phyloP scores from a whole-genome alignment of 2,888 invertebrate species.

The Hoplodrina blanda region DNA sequence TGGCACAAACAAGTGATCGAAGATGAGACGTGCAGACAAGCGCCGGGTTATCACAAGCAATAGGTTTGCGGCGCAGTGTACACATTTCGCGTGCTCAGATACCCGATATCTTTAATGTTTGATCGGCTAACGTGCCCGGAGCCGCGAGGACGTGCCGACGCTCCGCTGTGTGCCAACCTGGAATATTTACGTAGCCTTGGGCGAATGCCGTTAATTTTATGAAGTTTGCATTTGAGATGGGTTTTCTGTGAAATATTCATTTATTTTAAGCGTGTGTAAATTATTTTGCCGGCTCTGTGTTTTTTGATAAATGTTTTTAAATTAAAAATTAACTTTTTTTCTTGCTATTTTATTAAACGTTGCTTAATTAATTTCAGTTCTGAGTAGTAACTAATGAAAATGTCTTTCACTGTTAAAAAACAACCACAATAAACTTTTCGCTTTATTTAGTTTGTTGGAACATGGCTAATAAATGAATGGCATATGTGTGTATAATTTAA shows the following conservation, averaged over 20 bases:
- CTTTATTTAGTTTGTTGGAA: background rate
- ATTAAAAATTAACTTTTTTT: conserved; percentile 8
- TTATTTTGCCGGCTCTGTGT: conserved; percentile 17
- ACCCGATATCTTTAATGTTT: conserved; percentile 56
- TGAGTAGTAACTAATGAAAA: background rate
- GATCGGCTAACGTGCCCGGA: conserved; percentile 48
- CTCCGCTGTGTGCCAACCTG: conserved; percentile 15
- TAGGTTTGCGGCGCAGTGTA: conserved; percentile 41
- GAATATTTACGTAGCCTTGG: conserved; percentile 27
- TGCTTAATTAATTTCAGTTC: background rate
- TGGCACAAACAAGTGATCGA: conserved; percentile 28
- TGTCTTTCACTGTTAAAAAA: background rate
- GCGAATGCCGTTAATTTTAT: conserved; percentile 39
- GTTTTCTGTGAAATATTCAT: conserved; percentile 31
- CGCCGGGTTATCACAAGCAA: conserved; percentile 37
- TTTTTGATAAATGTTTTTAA: conserved; percentile 15
- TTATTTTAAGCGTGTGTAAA: conserved; percentile 18
- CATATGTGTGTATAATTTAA: conserved; percentile 13
- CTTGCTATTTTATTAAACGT: conserved; percentile 6
- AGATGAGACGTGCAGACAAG: conserved; percentile 42
- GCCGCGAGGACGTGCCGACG: conserved; percentile 33
- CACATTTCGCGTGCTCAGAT: conserved; percentile 40
- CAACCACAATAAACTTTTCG: background rate
- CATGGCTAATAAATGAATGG: background rate
- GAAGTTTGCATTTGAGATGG: conserved; percentile 41